Base-by-base conservation (phyloP, 2,888 invertebrate species). In the Brenthis hecate region DNA sequence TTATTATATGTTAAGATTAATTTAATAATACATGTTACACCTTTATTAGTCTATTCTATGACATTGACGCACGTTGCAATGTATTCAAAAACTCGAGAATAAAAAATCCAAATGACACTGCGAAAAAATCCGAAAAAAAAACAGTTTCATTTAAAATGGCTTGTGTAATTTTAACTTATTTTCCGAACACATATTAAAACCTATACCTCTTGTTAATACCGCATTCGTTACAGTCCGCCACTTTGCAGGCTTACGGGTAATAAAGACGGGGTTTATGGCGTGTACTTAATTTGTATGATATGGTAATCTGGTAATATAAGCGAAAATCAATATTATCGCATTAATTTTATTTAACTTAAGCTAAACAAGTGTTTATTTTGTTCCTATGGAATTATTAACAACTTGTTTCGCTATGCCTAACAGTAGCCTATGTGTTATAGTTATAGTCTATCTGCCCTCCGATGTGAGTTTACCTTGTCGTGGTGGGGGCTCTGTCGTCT, bases 261-360 rank as follows among this genome's bases (percentile, higher is more conserved):
- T 71, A 71, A 71, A 68, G 65, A 68, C 56, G 54, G 19, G 56
- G 53, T 68, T 71, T 71, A 70, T 64, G 60, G 48, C 28, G 50
- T 47, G 61, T 47, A 56, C 64, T 64, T 56, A 65, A 68, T 70
- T 68, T 70, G 68, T 70, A 68, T 65, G 70, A 65, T 71, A 65
- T 56, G 61, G 64, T 62, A 65, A 68, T 65, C 68, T 56, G 47
- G 50, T 48, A 64, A 61, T 68, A 65, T 70, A 65, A 68, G 36
- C 61, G 70, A 65, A 62, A 65, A 71, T 68, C 70, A 61, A 71
- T 71, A 65, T n/a, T 62, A 23, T 16, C 23, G n/a, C 51, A 67
- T 56, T 61, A 48, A 36, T 66, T 66, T 51, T 50, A 56, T 16
- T 56, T 62, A 55, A 28, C 32, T 43, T 23, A 13, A 47, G 14